Base-by-base conservation (phyloP, 1,140 invertebrate genomes). In the Drosophila orosa region DNA sequence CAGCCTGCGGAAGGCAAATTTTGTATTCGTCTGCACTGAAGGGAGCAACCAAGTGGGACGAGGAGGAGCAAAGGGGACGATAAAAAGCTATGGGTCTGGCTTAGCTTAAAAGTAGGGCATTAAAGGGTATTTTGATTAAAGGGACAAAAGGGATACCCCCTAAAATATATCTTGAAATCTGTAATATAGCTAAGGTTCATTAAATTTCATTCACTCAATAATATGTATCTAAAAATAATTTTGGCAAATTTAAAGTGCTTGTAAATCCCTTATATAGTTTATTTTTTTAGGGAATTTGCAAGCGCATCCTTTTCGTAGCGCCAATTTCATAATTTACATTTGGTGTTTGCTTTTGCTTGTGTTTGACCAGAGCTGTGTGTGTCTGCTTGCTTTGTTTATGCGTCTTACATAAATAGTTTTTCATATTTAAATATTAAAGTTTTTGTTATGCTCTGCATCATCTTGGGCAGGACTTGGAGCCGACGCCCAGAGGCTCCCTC, bases 401-500 rank as follows among this genome's bases (percentile, higher is more conserved):
- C 54, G 55, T 63, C 37, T 73, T 63, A 58, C 76, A 86, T 69
- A 81, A 86, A 67, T 73, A 81, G 77, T 67, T 80, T 80, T 78
- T 66, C 78, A 66, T 62, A 86, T 84, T 84, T 86, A 84, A 84
- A 84, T 82, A 82, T 82, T 83, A 83, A 83, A 82, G 74, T 77
- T 81, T 77, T 65, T 87, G 48, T 52, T 66, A 57, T 40, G 40
- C 61, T 39, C 65, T 67, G 45, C 63, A 52, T 61, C 73, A 40
- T 74, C 68, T 77, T 62, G 48, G 59, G 24, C 47, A 55, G 42
- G 35, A 52, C 39, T 52, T 58, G 10, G 27, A 22, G 25, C 9
- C 25, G 59, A 33, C 44, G 42, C 33, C 25, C 35, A 22, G 63
- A 31, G 40, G 12, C 27, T 45, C 33, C 13, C 8, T n/a, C 31